Evolutionary conservation across 2,888 invertebrate species (phyloP).

Genomic region (Apotomis turbidana): DNA sequence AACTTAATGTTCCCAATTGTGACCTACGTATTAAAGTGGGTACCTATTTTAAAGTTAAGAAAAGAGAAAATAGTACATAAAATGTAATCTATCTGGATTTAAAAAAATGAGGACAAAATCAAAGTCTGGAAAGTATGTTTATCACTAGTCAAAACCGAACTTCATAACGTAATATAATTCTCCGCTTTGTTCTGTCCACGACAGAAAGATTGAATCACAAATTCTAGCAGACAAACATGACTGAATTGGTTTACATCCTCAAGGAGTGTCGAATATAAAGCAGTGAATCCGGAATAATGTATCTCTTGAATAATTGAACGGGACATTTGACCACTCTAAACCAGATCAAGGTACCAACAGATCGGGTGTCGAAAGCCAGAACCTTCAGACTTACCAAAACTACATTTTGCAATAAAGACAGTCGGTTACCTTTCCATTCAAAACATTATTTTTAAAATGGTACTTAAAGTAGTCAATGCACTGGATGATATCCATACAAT

Average conservation of each 20-base stretch:
- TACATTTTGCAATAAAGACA: slow-evolving; percentile 27
- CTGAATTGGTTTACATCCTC: neutral
- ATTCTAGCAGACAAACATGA: no score
- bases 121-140: no score
- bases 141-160: no score
- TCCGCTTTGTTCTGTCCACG: no score
- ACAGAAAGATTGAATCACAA: no score
- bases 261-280: neutral
- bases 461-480: slow-evolving; percentile 1
- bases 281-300: slow-evolving; percentile 7
- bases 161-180: no score
- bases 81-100: no score
- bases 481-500: neutral
- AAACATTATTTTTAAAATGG: slow-evolving; percentile 1
- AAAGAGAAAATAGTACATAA: no score
- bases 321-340: slow-evolving; percentile 16
- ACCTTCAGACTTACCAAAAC: slow-evolving; percentile 28
- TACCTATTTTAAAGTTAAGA: no score
- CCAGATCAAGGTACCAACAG: slow-evolving; percentile 35
- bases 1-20: no score
- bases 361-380: slow-evolving; percentile 24
- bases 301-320: slow-evolving; percentile 6
- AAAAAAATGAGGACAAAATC: no score
- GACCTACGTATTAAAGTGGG: no score
- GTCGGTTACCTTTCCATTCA: slow-evolving; percentile 5